phyloP scores from a whole-genome alignment of 2,888 invertebrate species.

The Latrodectus elegans region DNA sequence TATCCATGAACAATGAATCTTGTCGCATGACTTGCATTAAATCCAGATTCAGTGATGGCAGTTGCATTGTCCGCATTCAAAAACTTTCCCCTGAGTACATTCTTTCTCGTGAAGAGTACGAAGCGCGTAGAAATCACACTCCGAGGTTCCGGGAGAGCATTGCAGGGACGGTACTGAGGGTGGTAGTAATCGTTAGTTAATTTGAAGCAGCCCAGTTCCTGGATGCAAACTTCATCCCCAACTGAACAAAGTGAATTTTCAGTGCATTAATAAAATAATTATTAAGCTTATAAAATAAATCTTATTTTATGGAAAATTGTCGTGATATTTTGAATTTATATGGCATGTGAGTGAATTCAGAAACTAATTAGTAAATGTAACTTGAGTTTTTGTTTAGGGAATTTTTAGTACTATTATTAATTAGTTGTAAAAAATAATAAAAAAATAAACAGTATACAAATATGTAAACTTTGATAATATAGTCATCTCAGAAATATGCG shows the following conservation, averaged over 20 bases:
- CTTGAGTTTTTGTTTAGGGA: too few relatives aligned
- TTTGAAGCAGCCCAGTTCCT: constrained; percentile 69
- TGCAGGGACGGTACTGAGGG: constrained; percentile 67
- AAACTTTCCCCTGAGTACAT: constrained; percentile 32
- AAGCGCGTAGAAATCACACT: constrained; percentile 58
- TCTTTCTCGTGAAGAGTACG: constrained; percentile 48
- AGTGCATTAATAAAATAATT: too few relatives aligned
- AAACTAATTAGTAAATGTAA: too few relatives aligned
- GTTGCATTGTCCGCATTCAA: constrained; percentile 47
- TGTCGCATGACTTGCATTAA: constrained; percentile 58
- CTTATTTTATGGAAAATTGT: too few relatives aligned
- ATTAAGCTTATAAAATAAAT: too few relatives aligned
- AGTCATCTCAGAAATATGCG: too few relatives aligned
- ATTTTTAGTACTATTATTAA: too few relatives aligned
- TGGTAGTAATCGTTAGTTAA: constrained; percentile 63
- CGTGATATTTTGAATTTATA: too few relatives aligned
- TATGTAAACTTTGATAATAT: too few relatives aligned
- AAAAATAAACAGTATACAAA: too few relatives aligned
- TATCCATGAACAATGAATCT: constrained; percentile 68
- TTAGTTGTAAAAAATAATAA: too few relatives aligned
- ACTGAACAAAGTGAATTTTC: constrained; percentile 25
- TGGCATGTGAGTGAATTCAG: too few relatives aligned
- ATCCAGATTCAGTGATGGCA: constrained; percentile 37
- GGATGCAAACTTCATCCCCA: constrained; percentile 63
- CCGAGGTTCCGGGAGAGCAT: constrained; percentile 61